Percentiles rank a stretch among this genome's conserved stretches.
phyloP scores from a whole-genome alignment of 2,113 vertebrate genomes.

The Oreochromis aureus region DNA sequence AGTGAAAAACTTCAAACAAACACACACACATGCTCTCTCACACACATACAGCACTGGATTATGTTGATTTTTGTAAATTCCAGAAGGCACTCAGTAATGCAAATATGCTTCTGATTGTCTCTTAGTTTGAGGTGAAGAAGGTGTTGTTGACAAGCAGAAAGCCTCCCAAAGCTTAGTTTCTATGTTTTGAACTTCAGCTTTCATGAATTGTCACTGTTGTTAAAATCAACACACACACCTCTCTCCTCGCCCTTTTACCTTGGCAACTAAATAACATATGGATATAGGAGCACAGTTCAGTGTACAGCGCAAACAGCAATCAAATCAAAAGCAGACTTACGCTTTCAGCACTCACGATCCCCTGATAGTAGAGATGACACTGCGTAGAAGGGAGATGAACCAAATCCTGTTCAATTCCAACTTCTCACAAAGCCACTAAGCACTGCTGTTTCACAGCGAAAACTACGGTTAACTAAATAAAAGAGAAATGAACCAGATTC shows the following conservation, averaged over 20 bases:
- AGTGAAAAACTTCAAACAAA: neutral
- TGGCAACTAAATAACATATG: neutral
- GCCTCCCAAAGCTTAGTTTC: neutral
- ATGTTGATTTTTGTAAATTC: constrained; percentile 41
- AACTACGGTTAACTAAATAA: neutral
- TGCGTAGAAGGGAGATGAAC: neutral
- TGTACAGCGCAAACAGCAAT: neutral
- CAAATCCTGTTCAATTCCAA: neutral
- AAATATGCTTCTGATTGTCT: constrained; percentile 24
- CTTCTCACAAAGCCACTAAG: neutral
- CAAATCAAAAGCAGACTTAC: neutral
- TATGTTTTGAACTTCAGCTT: neutral
- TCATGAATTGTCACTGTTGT: neutral
- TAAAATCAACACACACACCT: neutral
- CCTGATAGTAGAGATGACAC: neutral
- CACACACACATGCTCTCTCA: neutral
- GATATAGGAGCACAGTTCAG: neutral
- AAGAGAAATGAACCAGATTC: neutral
- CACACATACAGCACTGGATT: neutral
- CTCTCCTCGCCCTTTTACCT: neutral
- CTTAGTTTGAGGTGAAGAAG: constrained; percentile 21
- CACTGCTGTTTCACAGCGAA: neutral
- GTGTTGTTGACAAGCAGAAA: constrained; percentile 10
- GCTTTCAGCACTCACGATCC: neutral
- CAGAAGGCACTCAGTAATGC: constrained; percentile 27